Base-by-base conservation (phyloP, 2,888 invertebrate species). In the Drosophila niveifrons region DNA sequence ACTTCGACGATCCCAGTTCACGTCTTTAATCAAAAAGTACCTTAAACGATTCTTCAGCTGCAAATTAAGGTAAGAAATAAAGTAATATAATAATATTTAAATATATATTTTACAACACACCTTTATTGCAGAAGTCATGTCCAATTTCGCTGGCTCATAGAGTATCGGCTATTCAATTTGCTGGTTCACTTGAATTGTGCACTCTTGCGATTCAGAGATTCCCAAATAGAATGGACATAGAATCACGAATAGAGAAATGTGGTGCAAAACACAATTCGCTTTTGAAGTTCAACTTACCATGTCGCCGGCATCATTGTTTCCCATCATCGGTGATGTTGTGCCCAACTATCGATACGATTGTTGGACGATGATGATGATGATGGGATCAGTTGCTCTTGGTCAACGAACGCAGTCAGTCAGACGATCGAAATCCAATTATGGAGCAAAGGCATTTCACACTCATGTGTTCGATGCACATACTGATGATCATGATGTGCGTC, bases 251-350 rank as follows among this genome's bases (percentile, higher is more conserved):
- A 17, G 46, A 17, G 46, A 39, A 15, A 65, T 29, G 55, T 29
- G 55, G 17, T 23, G n/a, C 9, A 39, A 44, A 29, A 23, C 55
- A 82, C 82, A 88, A 85, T 74, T 66, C 52, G 39, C 80, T 51
- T 67, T 83, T 83, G 69, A 79, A 77, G 83, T 79, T 79, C 41
- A 88, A 77, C 74, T 82, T 71, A 82, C 57, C 82, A 83, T 83
- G 72, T 88, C 82, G 86, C 86, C 82, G 88, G 88, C 68, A 72
- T 56, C 51, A 82, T 82, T 82, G 76, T 88, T 55, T 13, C 8
- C 0, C 23, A 28, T 13, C 23, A 28, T 13, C 6, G 23, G 50
- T 50, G 34, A 34, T 69, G 59, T 63, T 69, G 59, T 63, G 67
- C 51, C 68, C 43, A 56, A 55, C 68, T 62, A 63, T 71, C 62